Conservation (phyloP, 2,113 vertebrate genomes). For the Chelonoidis abingdonii region DNA sequence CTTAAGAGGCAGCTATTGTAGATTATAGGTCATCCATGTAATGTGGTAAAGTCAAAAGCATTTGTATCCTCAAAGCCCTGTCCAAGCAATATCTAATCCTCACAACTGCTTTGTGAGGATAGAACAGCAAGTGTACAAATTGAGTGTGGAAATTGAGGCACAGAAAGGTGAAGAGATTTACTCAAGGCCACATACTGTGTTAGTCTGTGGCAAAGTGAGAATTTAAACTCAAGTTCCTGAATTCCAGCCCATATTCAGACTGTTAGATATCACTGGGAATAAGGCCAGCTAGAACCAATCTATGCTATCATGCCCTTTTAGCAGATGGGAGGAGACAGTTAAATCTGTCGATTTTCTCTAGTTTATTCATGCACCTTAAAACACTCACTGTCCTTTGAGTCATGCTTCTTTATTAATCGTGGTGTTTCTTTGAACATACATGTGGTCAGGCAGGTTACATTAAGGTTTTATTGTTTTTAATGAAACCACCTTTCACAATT, state of each 20-base stretch:
- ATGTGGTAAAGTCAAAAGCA: background rate
- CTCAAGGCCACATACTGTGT: background rate
- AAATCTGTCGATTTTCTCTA: background rate
- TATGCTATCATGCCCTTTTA: background rate
- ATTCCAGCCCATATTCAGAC: rapidly evolving
- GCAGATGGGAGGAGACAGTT: background rate
- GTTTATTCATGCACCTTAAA: background rate
- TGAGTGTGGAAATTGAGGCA: background rate
- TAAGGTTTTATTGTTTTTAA: background rate
- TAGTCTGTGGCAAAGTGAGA: background rate
- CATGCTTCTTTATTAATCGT: background rate
- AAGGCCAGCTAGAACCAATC: background rate
- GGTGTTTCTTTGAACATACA: background rate
- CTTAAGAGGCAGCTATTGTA: background rate
- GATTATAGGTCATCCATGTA: background rate
- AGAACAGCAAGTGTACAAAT: background rate
- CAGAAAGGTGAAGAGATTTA: background rate
- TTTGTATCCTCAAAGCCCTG: background rate
- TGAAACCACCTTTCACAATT: background rate
- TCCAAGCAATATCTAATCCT: background rate
- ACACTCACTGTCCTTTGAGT: background rate
- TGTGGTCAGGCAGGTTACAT: background rate
- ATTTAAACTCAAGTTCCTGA: background rate
- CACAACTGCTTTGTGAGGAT: background rate
- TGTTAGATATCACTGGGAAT: background rate